phyloP scores from a whole-genome alignment of 2,888 invertebrate genomes.

The Hyles lineata region DNA sequence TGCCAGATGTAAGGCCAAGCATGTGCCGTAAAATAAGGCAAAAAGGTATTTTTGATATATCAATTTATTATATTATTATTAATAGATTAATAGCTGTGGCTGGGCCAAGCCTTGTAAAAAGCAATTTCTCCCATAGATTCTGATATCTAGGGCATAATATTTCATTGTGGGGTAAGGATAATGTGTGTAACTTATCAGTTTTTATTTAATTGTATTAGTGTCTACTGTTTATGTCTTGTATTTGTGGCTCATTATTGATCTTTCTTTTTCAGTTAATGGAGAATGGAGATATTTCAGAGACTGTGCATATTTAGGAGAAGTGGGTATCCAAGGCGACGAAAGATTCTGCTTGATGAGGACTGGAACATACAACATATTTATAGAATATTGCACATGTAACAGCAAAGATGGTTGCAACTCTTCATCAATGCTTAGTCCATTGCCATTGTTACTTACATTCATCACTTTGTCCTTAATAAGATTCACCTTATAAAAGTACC shows the following conservation, averaged over 20 bases:
- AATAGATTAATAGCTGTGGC: not conserved
- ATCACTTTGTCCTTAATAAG: not conserved
- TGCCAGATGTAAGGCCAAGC: conserved; percentile 89
- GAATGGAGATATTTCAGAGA: conserved; percentile 95
- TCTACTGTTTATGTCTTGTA: too few relatives aligned
- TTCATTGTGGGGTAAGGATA: too few relatives aligned
- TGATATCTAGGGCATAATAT: too few relatives aligned
- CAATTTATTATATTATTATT: not conserved
- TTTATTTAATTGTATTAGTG: too few relatives aligned
- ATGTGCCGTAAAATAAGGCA: conserved; percentile 97
- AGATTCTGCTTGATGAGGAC: conserved; percentile 95
- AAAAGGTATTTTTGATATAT: conserved; percentile 87
- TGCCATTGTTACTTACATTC: conserved; percentile 49
- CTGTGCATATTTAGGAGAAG: conserved; percentile 96
- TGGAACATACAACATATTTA: conserved; percentile 96
- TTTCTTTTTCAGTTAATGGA: conserved; percentile 88
- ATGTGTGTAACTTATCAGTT: too few relatives aligned
- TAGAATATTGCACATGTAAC: conserved; percentile 96
- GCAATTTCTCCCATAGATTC: too few relatives aligned
- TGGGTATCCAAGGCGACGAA: conserved; percentile 95
- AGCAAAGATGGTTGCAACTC: conserved; percentile 96
- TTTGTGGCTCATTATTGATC: too few relatives aligned
- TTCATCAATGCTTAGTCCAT: conserved; percentile 73
- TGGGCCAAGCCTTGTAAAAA: too few relatives aligned
- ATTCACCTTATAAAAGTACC: not conserved